Base-by-base conservation (phyloP, 2,113 vertebrate genomes). In the Phycodurus eques region DNA sequence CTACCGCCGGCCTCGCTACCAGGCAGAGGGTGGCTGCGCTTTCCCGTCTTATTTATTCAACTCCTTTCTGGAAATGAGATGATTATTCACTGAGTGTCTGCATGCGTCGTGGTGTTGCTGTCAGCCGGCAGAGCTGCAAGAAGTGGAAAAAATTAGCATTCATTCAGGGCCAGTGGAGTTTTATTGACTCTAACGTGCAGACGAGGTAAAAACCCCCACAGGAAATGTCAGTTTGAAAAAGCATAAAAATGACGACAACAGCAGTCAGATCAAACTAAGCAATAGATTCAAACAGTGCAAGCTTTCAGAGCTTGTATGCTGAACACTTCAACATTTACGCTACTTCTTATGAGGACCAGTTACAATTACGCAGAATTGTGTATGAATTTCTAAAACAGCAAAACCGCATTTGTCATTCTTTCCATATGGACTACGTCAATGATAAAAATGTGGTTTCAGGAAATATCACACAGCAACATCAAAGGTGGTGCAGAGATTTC, bases 1-100 rank as follows among this genome's bases (percentile, higher is more conserved):
- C 83, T 84, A 91, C 90, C 92, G 84, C 85, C 80, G 90, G 89
- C 87, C 80, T 84, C 61, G 77, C 88, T 91, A 80, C 75, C 74
- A 84, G 83, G 85, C 81, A 61, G 27, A 31, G 57, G 54, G 77
- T 75, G 79, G 87, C 87, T 74, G 85, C 78, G 53, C 67, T 78
- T 13, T 43, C 68, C 54, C 76, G 12, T 61, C 71, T 76, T 47
- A 73, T 80, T 80, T 79, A 80, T 83, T 84, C 66, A 42, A 77
- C 78, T 77, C 67, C 67, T 74, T 46, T 69, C 33, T 64, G 68
- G 72, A 84, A 85, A 91, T 89, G 78, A 88, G 78, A 88, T 91
- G 87, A 87, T 91, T 91, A 91, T 88, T 91, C 83, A 86, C 67
- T 71, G 78, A 82, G 67, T 68, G 74, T 83, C 79, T 82, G 76